phyloP scores from a whole-genome alignment of 2,888 invertebrate genomes.

The Pterostichus niger region DNA sequence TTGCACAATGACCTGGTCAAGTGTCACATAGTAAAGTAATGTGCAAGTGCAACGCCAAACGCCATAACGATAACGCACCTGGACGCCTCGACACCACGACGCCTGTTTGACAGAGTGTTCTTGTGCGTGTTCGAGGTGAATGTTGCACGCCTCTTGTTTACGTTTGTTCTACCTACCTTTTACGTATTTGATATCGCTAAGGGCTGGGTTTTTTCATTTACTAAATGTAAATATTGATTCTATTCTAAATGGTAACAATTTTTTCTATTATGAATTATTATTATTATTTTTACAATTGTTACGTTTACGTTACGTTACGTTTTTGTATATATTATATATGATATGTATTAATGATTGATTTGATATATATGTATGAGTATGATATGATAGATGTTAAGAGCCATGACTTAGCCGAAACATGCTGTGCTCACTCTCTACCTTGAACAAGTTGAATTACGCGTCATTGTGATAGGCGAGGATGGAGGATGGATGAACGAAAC shows the following conservation, averaged over 20 bases:
- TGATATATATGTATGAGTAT: slow-evolving; percentile 52
- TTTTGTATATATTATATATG: slow-evolving; percentile 63
- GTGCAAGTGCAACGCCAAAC: slow-evolving; percentile 25
- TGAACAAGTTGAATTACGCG: slow-evolving; percentile 58
- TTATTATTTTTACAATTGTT: slow-evolving; percentile 64
- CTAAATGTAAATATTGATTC: slow-evolving; percentile 62
- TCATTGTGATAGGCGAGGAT: slow-evolving; percentile 66
- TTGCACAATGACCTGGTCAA: slow-evolving; percentile 65
- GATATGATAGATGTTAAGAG: slow-evolving; percentile 44
- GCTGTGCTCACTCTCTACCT: slow-evolving; percentile 65
- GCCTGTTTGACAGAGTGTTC: slow-evolving; percentile 46
- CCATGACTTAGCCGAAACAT: slow-evolving; percentile 66
- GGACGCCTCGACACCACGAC: background rate
- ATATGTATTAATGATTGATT: slow-evolving; percentile 45
- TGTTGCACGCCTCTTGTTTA: slow-evolving; percentile 47
- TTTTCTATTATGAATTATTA: slow-evolving; percentile 59
- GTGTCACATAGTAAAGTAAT: slow-evolving; percentile 62
- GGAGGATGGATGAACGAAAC: slow-evolving; percentile 62
- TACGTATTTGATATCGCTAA: slow-evolving; percentile 67
- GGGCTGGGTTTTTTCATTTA: slow-evolving; percentile 64
- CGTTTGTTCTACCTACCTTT: slow-evolving; percentile 60
- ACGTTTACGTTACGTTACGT: slow-evolving; percentile 50
- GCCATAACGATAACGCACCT: background rate
- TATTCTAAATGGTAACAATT: slow-evolving; percentile 60
- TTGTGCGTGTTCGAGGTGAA: slow-evolving; percentile 5